A percentile compares a stretch with the other conserved stretches of the same genome.
phyloP scores from a whole-genome alignment of 2,888 invertebrate species.

The Drosophila suboccidentalis region DNA sequence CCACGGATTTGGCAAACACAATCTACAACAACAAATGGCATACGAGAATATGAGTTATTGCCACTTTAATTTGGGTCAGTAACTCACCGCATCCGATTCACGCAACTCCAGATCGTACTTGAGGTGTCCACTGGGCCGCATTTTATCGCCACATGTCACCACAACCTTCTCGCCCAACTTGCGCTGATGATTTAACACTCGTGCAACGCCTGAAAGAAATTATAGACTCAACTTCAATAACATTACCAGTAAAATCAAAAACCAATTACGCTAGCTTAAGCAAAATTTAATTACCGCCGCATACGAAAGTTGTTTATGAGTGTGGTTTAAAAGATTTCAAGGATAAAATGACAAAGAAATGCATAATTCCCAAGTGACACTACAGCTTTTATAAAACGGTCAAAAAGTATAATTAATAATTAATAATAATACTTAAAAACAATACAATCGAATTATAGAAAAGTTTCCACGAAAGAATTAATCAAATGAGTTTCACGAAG shows the following conservation, averaged over 20 bases:
- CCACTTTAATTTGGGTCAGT: constrained; percentile 5
- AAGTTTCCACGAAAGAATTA: too few species aligned
- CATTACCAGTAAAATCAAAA: constrained; percentile 15
- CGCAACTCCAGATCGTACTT: constrained; percentile 85
- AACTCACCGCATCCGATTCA: constrained; percentile 84
- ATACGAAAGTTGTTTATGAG: background rate
- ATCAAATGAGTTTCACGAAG: too few species aligned
- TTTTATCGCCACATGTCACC: constrained; percentile 83
- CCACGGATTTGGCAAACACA: constrained; percentile 84
- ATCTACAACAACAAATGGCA: constrained; percentile 68
- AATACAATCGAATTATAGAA: background rate
- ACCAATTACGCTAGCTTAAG: constrained; percentile 20
- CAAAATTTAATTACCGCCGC: constrained; percentile 23
- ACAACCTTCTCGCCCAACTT: constrained; percentile 84
- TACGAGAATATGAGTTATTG: constrained; percentile 19
- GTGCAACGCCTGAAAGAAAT: constrained; percentile 81
- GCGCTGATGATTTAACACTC: constrained; percentile 79
- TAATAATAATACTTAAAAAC: background rate
- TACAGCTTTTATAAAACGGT: background rate
- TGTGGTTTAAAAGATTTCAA: background rate
- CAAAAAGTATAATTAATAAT: background rate
- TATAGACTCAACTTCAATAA: constrained; percentile 14
- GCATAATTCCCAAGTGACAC: background rate
- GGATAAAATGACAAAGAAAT: background rate
- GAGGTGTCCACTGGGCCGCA: constrained; percentile 78